These are phyloP conservation scores for Chironex yamaguchii DNA, from an alignment of 30 jellyfish, hydroid and myxozoan genomes.

Conservation along the genomic window DNA sequence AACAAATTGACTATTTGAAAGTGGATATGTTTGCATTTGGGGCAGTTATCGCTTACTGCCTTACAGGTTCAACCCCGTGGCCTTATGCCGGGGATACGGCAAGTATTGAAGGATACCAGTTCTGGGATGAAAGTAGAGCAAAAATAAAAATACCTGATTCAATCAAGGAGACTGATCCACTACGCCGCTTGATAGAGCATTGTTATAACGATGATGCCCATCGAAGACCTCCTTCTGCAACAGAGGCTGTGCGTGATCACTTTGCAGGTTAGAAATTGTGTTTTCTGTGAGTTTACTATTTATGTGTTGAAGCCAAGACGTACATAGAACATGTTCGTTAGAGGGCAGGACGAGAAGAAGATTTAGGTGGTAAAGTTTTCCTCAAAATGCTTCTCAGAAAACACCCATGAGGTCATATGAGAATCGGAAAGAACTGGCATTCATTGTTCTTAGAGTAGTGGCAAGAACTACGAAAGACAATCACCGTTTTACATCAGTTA, in stretches of 20 bases:
- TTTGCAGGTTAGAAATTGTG: conserved; percentile 76
- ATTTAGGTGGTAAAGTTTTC: too few species aligned
- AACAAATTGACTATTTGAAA: too few species aligned
- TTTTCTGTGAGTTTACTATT: too few species aligned
- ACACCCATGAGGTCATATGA: too few species aligned
- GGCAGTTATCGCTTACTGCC: conserved; percentile 79
- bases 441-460: too few species aligned
- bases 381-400: too few species aligned
- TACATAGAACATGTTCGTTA: too few species aligned
- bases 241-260: conserved; percentile 47
- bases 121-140: conserved; percentile 55
- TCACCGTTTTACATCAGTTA: too few species aligned
- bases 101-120: conserved; percentile 23
- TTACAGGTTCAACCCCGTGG: conserved; percentile 82
- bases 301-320: too few species aligned
- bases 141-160: conserved; percentile 59
- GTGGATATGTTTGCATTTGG: conserved; percentile 83
- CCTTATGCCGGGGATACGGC: conserved; percentile 47
- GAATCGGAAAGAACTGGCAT: too few species aligned
- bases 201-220: conserved; percentile 65
- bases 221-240: conserved; percentile 57
- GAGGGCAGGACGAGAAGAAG: too few species aligned
- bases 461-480: too few species aligned
- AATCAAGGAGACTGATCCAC: conserved; percentile 41
- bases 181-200: conserved; percentile 42